Evolutionary conservation across 2,888 invertebrate species (phyloP), one percentile per base, ranked within the genome.

Genomic region (Prenolepis imparis): DNA sequence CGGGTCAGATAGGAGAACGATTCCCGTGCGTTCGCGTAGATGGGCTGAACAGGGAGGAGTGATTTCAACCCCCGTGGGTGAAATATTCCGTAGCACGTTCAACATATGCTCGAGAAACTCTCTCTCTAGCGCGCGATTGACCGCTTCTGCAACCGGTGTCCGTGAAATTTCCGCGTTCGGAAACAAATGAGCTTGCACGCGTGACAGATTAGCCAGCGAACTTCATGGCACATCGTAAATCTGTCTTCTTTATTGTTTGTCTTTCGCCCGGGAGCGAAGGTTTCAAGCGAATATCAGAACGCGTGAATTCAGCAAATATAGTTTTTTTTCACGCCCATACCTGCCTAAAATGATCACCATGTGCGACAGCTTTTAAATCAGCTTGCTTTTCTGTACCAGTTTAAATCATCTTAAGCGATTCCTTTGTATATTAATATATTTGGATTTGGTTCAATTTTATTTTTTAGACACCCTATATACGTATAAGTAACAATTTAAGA

Each of bases 41-140:
- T n/a, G 52, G 52, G 52, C 1, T 8, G 68, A 77, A n/a, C 21
- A 68, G 83, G 66, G 55, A 24, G 57, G 24, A 57, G 86, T 84
- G 72, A 66, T 67, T 41, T 67, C 77, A 73, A 72, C 64, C 64
- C 74, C n/a, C 70, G 66, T 67, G 67, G 72, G 67, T 87, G 85
- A 90, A 91, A 90, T 90, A 90, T 90, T 90, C 90, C 75, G 86
- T 80, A 82, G 85, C 91, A 90, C 90, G 90, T 83, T 82, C 89
- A 73, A 75, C 85, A 67, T 83, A 86, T 80, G 90, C 83, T 88
- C 77, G 80, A 77, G 83, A 73, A 77, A 70, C 85, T 32, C 61
- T 39, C 55, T 39, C 39, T 18, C 28, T 12, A 9, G 39, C 57
- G 44, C 41, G 57, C 41, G 63, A 81, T 81, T 72, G 74, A 74